Evolutionary conservation across 2,888 invertebrate species (phyloP), one percentile per base, ranked within the genome.

Genomic region (Drosophila kambysellisi): DNA sequence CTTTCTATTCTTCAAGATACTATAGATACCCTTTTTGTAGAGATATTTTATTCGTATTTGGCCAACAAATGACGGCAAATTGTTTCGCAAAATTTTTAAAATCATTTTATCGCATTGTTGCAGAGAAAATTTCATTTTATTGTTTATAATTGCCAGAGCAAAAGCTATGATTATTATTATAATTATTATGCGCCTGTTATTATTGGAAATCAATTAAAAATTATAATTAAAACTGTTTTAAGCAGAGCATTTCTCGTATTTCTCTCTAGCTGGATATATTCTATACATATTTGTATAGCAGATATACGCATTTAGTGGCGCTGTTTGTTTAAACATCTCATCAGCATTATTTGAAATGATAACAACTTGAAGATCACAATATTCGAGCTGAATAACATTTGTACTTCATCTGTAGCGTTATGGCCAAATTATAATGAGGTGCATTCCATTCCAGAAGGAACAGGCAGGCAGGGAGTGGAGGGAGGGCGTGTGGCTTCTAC

Each of bases 121-220:
- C 71, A 70, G 25, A 61, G 30, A 69, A 65, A 82, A 46, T 69
- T 54, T 35, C 29, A 48, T 52, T 78, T 83, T 51, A 82, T 73
- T 68, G 67, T 53, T 63, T 39, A 59, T 78, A 78, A 70, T 85
- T 75, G 68, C 50, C 58, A n/a, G 30, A 35, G n/a, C 3, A 17
- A 39, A 48, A 25, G 33, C 50, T 39, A 30, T 50, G 39, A 50
- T 41, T 50, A 60, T 61, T 53, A 52, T 58, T 20, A 29, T 30
- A 46, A 25, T 35, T 65, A 58, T 48, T 43, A 58, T 52, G 29
- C 4, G 29, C 12, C 6, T 29, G 12, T 56, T 52, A 8, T 50
- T 54, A 15, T 53, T 52, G 70, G 62, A 74, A 81, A 81, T 81
- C 81, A 85, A 83, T 84, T 79, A 70, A 83, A 85, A 83, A 83